Base-by-base conservation (phyloP, 2,113 vertebrate species). In the Neodon shergylaensis region DNA sequence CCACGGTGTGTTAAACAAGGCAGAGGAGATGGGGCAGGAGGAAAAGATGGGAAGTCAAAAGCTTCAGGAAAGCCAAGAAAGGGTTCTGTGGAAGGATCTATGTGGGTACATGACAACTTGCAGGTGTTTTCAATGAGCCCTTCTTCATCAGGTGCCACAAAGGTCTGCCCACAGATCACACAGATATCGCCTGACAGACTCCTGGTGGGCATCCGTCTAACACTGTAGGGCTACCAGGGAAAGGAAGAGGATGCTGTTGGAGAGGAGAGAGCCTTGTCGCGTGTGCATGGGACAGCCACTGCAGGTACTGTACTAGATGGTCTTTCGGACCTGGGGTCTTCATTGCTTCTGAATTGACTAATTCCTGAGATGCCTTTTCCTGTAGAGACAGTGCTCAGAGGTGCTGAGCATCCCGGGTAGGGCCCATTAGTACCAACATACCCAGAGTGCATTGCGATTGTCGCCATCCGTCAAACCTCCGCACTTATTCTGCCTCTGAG, bases 71-170 rank as follows among this genome's bases (percentile, higher is more conserved):
- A 88, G 47, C 21, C 42, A 81, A 39, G 28, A 24, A 0, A 5
- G 21, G 31, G 52, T 63, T 90, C 54, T 1, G 0, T n/a, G 72
- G 95, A 97, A 98, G 98, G 98, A 98, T 98, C 98, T 98, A 98
- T 81, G 95, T 99, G 99, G 96, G 98, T 98, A 77, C 98, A 99
- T 21, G 99, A 99, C 31, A 99, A 98, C 97, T 99, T 98, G 97
- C 98, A 99, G 68, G 98, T 99, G 98, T 99, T 99, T 88, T 99
- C 98, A 58, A 94, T 98, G 0, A 99, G 97, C 4, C 98, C 97
- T 94, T 99, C 98, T 90, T 99, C 54, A 84, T 98, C 98, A 72
- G 98, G 96, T 28, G 98, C 98, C 97, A 99, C 98, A 86, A 98
- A 97, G 92, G 98, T 98, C 98, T 99, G 98, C 74, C 98, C 96